Percentiles rank a stretch among this genome's conserved stretches.
Evolutionary conservation across 1,140 invertebrate genomes (phyloP).

Genomic region (Drosophila truncata): DNA sequence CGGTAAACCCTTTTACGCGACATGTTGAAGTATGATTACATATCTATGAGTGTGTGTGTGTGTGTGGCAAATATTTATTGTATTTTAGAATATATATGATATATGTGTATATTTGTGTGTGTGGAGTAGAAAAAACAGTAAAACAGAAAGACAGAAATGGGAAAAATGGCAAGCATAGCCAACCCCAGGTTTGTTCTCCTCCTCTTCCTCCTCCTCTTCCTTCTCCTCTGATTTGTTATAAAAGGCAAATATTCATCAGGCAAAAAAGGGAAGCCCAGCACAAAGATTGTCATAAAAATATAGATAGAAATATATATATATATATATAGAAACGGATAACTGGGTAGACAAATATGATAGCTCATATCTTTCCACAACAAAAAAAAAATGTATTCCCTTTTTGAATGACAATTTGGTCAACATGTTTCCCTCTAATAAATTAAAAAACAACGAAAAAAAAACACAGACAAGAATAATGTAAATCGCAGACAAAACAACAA

Average conservation of each 20-base stretch:
- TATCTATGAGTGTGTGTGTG: constrained; percentile 43
- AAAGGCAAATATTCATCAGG: constrained; percentile 81
- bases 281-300: constrained; percentile 36
- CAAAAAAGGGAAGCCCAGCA: constrained; percentile 48
- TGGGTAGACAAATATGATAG: constrained; percentile 55
- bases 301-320: constrained; percentile 33
- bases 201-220: not conserved
- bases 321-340: constrained; percentile 14
- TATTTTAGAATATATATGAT: constrained; percentile 49
- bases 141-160: constrained; percentile 20
- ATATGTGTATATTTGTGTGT: too few relatives aligned
- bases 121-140: constrained; percentile 29
- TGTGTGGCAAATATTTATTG: constrained; percentile 75
- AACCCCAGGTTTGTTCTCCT: constrained; percentile 21
- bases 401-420: constrained; percentile 84
- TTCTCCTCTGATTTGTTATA: constrained; percentile 66
- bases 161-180: not conserved
- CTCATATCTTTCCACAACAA: constrained; percentile 57
- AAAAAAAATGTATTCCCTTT: constrained; percentile 61
- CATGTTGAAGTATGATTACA: constrained; percentile 77
- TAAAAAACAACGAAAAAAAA: constrained; percentile 71
- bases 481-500: constrained; percentile 75
- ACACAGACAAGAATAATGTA: constrained; percentile 46
- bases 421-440: constrained; percentile 82
- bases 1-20: constrained; percentile 59